Percentiles rank a stretch among this genome's conserved stretches.
phyloP scores from a whole-genome alignment of 1,140 invertebrate species.

The Neodiprion pinetum region DNA sequence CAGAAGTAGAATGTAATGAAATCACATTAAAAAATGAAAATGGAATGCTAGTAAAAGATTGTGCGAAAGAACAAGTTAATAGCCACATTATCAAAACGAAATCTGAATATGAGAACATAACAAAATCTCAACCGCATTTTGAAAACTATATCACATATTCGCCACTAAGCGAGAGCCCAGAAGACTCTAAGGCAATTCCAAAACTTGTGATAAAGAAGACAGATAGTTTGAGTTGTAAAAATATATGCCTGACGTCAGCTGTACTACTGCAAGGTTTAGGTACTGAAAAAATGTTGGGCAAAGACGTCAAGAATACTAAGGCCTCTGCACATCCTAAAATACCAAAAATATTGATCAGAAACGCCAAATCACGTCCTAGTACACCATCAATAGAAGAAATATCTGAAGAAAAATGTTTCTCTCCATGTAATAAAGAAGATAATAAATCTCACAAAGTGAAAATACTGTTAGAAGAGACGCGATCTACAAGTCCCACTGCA shows the following conservation, averaged over 20 bases:
- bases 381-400: constrained; percentile 53
- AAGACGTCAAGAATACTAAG: constrained; percentile 12
- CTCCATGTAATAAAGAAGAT: constrained; percentile 24
- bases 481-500: constrained; percentile 19
- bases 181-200: constrained; percentile 35
- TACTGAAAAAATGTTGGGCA: constrained; percentile 10
- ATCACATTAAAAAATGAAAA: not conserved
- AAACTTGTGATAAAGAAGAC: constrained; percentile 53
- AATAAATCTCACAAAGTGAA: constrained; percentile 35
- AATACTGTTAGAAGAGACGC: constrained; percentile 38
- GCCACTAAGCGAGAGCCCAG: constrained; percentile 16
- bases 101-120: not conserved
- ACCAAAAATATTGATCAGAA: constrained; percentile 60
- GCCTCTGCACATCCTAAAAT: constrained; percentile 45
- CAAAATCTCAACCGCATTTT: constrained; percentile 12
- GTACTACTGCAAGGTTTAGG: constrained; percentile 18
- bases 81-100: not conserved
- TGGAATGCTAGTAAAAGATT: not conserved
- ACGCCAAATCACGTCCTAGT: constrained; percentile 48
- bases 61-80: not conserved
- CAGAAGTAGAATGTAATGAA: not conserved
- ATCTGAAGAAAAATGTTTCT: constrained; percentile 22
- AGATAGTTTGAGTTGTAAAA: constrained; percentile 26
- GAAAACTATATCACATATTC: constrained; percentile 5
- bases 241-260: constrained; percentile 16